Conservation (phyloP, 2,888 invertebrate species). For the Tachina lurida region DNA sequence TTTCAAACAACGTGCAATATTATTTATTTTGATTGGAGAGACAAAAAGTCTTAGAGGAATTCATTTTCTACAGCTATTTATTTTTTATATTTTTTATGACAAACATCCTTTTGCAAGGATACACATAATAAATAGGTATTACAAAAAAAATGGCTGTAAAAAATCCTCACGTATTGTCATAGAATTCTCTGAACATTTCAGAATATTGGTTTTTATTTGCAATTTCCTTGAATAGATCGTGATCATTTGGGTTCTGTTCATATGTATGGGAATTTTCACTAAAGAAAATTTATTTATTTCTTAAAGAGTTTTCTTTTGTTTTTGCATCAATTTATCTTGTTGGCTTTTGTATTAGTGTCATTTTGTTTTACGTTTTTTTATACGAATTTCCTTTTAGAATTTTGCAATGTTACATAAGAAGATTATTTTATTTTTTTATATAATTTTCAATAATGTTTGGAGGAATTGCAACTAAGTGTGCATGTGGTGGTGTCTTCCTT, state of each 20-base stretch:
- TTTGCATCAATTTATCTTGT: constrained; percentile 68
- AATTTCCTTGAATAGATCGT: constrained; percentile 67
- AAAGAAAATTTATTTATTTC: constrained; percentile 11
- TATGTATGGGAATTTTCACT: constrained; percentile 59
- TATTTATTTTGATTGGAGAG: constrained; percentile 8
- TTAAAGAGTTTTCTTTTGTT: constrained; percentile 56
- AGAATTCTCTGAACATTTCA: constrained; percentile 53
- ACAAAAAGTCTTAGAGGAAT: background rate
- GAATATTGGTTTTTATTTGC: constrained; percentile 46
- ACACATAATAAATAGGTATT: background rate
- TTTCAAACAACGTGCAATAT: constrained; percentile 44
- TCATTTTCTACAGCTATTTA: constrained; percentile 16
- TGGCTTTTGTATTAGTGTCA: constrained; percentile 73
- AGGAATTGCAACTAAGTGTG: constrained; percentile 4
- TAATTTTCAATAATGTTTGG: constrained; percentile 54
- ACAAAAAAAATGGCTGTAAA: constrained; percentile 38
- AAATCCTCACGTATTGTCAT: constrained; percentile 63
- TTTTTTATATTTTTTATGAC: constrained; percentile 49
- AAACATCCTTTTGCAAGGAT: constrained; percentile 61
- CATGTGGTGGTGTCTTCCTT: background rate
- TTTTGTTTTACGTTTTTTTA: constrained; percentile 39
- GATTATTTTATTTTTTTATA: constrained; percentile 53
- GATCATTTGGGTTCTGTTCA: constrained; percentile 47
- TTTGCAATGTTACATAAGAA: constrained; percentile 68
- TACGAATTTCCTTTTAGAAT: constrained; percentile 5